Percentiles rank a stretch among this genome's conserved stretches.
Evolutionary conservation across 1,140 invertebrate species (phyloP).

Genomic region (Amyelois transitella): DNA sequence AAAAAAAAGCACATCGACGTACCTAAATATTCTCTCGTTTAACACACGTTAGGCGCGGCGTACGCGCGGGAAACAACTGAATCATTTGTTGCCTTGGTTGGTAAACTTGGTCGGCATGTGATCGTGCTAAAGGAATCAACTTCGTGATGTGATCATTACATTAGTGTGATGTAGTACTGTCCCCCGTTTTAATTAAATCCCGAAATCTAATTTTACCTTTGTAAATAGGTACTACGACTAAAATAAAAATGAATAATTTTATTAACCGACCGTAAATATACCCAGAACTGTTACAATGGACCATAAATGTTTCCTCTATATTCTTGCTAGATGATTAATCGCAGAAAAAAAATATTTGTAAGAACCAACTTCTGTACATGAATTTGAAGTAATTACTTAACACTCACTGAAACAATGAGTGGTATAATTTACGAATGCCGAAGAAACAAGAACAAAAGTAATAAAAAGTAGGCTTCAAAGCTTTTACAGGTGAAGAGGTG

Average conservation of each 20-base stretch:
- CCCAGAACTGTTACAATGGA: background rate
- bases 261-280: background rate
- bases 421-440: too few species aligned
- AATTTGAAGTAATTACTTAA: too few species aligned
- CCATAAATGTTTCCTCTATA: background rate
- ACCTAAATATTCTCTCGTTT: background rate
- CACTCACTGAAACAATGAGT: too few species aligned
- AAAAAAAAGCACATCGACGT: conserved; percentile 38
- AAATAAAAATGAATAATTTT: too few species aligned
- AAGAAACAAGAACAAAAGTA: too few species aligned
- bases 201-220: background rate
- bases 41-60: conserved; percentile 47
- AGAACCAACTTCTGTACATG: too few species aligned
- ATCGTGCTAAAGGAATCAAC: conserved; percentile 31
- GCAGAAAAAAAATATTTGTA: too few species aligned
- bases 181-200: conserved; percentile 6
- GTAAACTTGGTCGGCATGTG: conserved; percentile 65
- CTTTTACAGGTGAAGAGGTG: too few species aligned
- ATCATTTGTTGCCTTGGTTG: conserved; percentile 8
- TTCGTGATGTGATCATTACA: conserved; percentile 54
- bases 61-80: conserved; percentile 54
- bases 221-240: too few species aligned
- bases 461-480: too few species aligned
- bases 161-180: conserved; percentile 19
- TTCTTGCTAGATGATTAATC: too few species aligned